Evolutionary conservation across 2,113 vertebrate genomes (phyloP).

Genomic region (Sterna hirundo): DNA sequence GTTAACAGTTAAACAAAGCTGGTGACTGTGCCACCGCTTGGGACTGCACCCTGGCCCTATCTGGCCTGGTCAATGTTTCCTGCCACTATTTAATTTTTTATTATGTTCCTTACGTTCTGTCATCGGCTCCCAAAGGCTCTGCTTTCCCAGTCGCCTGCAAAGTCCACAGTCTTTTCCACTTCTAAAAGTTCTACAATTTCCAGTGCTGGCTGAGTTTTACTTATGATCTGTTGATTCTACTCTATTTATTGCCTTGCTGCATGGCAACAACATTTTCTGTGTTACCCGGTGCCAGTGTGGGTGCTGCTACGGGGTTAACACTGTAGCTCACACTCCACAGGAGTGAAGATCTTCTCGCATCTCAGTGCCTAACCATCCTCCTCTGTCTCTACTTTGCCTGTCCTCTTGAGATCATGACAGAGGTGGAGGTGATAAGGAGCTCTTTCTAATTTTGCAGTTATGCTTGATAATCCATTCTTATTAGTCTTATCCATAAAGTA

Average conservation of each 20-base stretch:
- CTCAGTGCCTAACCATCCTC: background rate
- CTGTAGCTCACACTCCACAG: background rate
- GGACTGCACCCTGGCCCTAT: background rate
- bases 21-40: background rate
- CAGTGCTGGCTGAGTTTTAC: background rate
- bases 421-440: background rate
- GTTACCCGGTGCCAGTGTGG: background rate
- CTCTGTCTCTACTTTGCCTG: background rate
- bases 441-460: background rate
- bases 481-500: background rate
- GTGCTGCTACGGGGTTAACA: background rate
- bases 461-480: background rate
- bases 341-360: background rate
- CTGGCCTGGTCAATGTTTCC: background rate
- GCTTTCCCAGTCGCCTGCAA: background rate
- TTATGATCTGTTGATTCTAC: background rate
- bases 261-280: background rate
- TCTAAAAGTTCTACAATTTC: background rate
- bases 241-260: background rate
- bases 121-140: background rate
- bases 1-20: background rate
- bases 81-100: background rate
- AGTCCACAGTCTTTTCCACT: background rate
- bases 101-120: background rate
- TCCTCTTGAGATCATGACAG: background rate